These are phyloP conservation scores for Sebastes iracundus DNA, from an alignment of 2,797 vertebrate genomes.

Conservation along the genomic window DNA sequence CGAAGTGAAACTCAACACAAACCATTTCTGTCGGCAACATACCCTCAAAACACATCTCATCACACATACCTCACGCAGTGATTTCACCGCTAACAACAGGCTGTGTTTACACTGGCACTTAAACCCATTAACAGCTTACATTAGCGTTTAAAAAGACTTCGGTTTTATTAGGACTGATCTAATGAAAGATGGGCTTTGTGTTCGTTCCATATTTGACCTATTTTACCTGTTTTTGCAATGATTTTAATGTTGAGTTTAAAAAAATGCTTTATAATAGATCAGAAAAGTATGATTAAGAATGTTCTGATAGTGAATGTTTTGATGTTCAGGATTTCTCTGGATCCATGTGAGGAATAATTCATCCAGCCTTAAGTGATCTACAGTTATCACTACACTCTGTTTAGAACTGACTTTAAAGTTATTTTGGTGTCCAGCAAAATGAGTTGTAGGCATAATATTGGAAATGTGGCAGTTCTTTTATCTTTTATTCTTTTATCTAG, in stretches of 20 bases:
- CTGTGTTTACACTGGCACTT: constrained; percentile 24
- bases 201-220: constrained; percentile 12
- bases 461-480: no score
- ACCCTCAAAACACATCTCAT: constrained; percentile 38
- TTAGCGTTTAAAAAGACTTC: background rate
- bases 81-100: constrained; percentile 24
- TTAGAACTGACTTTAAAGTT: no score
- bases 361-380: background rate
- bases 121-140: constrained; percentile 8
- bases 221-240: background rate
- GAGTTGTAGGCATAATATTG: no score
- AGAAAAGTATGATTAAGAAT: background rate
- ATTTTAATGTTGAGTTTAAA: background rate
- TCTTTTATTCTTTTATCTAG: no score
- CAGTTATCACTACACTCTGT: background rate
- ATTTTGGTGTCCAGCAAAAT: no score
- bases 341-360: constrained; percentile 31
- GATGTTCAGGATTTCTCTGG: constrained; percentile 4
- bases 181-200: constrained; percentile 1
- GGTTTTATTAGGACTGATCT: background rate
- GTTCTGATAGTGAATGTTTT: background rate
- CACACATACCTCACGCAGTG: constrained; percentile 27
- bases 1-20: background rate
- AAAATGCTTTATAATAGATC: background rate
- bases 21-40: constrained; percentile 4